A percentile compares a stretch with the other conserved stretches of the same genome.
Conservation (phyloP, 2,888 invertebrate species). For the Resseliella maxima region DNA sequence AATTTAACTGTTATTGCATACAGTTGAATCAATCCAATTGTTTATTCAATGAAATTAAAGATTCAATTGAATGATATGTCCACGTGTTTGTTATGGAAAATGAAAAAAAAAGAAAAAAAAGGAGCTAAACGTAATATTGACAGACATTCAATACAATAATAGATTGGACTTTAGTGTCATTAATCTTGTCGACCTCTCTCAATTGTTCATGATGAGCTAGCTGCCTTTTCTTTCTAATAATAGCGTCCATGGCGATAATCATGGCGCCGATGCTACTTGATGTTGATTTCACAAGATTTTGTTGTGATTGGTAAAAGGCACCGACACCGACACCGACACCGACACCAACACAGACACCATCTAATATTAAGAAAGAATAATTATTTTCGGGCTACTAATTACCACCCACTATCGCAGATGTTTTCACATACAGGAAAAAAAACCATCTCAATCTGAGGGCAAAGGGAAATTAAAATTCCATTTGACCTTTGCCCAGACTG, state of each 20-base stretch:
- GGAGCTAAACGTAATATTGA: neutral
- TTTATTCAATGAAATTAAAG: neutral
- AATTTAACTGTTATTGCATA: no score
- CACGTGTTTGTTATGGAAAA: no score
- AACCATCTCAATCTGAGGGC: neutral
- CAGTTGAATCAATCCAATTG: neutral
- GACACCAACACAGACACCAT: no score
- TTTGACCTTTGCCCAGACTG: no score
- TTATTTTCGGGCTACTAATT: neutral
- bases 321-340: no score
- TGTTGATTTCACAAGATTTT: neutral
- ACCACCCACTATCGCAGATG: neutral
- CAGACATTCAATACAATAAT: neutral
- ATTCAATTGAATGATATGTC: neutral
- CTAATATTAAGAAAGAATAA: neutral
- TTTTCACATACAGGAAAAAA: neutral
- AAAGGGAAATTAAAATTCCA: no score
- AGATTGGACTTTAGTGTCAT: conserved; percentile 8
- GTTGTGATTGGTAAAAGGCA: neutral
- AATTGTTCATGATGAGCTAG: neutral
- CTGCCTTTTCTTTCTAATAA: neutral
- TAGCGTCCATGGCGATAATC: neutral
- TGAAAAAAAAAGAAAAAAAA: neutral
- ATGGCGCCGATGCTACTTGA: neutral
- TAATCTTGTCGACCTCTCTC: conserved; percentile 38